Evolutionary conservation across 2,797 vertebrate genomes (phyloP).

Genomic region (Simalia tracyae): DNA sequence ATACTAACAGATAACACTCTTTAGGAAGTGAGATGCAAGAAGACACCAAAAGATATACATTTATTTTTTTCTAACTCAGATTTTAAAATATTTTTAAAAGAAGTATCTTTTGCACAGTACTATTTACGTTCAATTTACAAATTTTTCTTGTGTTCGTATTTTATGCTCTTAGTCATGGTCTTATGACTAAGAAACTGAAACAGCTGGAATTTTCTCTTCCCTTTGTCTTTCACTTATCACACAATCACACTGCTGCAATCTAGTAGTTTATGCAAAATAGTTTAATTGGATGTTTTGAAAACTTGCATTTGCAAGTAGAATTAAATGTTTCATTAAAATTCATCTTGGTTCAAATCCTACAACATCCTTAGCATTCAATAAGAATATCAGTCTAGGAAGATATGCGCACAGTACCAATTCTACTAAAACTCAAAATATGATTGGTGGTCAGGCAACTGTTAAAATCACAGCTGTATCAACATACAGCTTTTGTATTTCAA

Average conservation of each 20-base stretch:
- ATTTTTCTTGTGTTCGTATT: background rate
- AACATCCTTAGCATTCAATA: background rate
- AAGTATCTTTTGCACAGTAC: background rate
- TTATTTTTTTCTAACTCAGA: background rate
- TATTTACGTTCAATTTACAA: background rate
- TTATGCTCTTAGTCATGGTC: background rate
- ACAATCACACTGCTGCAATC: background rate
- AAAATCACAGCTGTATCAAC: background rate
- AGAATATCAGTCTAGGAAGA: background rate
- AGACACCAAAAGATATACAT: background rate
- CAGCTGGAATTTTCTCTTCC: background rate
- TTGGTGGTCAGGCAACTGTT: background rate
- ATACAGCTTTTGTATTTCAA: background rate
- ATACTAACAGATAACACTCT: background rate
- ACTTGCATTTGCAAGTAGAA: background rate
- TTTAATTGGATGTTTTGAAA: background rate
- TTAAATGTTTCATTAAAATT: background rate
- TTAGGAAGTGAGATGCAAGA: background rate
- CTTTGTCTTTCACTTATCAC: background rate
- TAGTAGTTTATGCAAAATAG: background rate
- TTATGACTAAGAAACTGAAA: background rate
- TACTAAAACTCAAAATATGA: conserved; percentile 31
- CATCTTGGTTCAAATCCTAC: background rate
- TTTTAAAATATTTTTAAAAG: background rate
- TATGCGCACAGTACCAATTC: fast-evolving